A percentile compares a stretch with the other conserved stretches of the same genome.
These are phyloP conservation scores for Xylota segnis DNA, from an alignment of 2,888 invertebrate genomes.

Conservation along the genomic window DNA sequence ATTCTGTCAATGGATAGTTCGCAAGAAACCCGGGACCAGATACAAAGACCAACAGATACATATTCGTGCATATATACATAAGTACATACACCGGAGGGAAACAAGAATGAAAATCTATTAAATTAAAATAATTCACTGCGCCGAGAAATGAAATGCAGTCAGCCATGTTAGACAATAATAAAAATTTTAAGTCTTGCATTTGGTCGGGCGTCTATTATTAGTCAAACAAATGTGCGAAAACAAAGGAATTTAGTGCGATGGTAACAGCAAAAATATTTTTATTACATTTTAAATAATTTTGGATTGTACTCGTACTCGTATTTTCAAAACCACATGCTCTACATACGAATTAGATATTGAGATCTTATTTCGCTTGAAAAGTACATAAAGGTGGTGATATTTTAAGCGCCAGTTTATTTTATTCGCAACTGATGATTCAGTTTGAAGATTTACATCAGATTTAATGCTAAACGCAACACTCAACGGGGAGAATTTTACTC, in stretches of 20 bases:
- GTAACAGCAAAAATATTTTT: slow-evolving; percentile 40
- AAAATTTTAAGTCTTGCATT: slow-evolving; percentile 18
- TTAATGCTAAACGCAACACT: not conserved
- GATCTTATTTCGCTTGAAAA: slow-evolving; percentile 7
- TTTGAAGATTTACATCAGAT: not conserved
- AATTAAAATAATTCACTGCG: slow-evolving; percentile 66
- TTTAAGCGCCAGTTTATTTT: not conserved
- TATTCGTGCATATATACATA: too few relatives aligned
- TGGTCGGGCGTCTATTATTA: slow-evolving; percentile 39
- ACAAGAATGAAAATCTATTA: slow-evolving; percentile 49
- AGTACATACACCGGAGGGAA: not conserved
- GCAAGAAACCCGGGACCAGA: slow-evolving; percentile 48
- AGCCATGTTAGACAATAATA: slow-evolving; percentile 61
- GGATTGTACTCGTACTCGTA: too few relatives aligned
- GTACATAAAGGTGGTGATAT: not conserved
- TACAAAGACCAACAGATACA: not conserved
- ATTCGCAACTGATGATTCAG: not conserved
- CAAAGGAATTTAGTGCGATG: slow-evolving; percentile 30
- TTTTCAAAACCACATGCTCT: slow-evolving; percentile 28
- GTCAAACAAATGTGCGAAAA: slow-evolving; percentile 3
- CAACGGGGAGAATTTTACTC: not conserved
- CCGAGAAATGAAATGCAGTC: slow-evolving; percentile 67
- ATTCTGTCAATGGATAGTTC: slow-evolving; percentile 67
- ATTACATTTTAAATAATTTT: slow-evolving; percentile 16
- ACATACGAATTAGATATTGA: not conserved